Evolutionary conservation across 2,888 invertebrate species (phyloP).

Genomic region (Agrypnus murinus): DNA sequence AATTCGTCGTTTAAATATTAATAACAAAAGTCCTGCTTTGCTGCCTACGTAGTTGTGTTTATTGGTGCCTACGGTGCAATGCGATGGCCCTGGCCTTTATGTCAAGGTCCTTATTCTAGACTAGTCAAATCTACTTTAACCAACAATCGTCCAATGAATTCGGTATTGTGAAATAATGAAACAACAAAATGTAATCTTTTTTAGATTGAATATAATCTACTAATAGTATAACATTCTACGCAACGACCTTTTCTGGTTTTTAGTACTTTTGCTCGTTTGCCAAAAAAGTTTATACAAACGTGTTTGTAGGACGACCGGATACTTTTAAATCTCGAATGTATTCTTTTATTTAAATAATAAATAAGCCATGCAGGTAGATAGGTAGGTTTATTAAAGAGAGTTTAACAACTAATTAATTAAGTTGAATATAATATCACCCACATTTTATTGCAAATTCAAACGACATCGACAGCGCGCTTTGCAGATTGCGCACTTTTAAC

Average conservation of each 20-base stretch:
- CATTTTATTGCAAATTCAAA: not conserved
- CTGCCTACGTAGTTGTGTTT: slow-evolving; percentile 32
- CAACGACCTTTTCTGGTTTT: slow-evolving; percentile 1
- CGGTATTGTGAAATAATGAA: slow-evolving; percentile 22
- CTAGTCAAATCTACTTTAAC: slow-evolving; percentile 7
- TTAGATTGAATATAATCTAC: slow-evolving; percentile 2
- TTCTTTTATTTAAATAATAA: too few relatives aligned
- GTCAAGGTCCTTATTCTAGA: slow-evolving; percentile 34
- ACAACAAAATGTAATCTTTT: slow-evolving; percentile 10
- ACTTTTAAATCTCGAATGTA: too few relatives aligned
- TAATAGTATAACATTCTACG: too few relatives aligned
- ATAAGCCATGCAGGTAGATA: not conserved
- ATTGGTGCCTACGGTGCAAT: slow-evolving; percentile 35
- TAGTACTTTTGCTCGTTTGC: too few relatives aligned
- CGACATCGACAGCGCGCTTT: too few relatives aligned
- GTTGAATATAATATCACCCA: not conserved
- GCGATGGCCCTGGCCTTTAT: slow-evolving; percentile 40
- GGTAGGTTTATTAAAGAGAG: slow-evolving; percentile 6
- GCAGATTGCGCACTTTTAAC: not conserved
- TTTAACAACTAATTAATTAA: not conserved
- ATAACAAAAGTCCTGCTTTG: too few relatives aligned
- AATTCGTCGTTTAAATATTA: slow-evolving; percentile 31
- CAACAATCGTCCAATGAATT: too few relatives aligned
- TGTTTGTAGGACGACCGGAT: too few relatives aligned
- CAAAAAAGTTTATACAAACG: too few relatives aligned